A percentile compares a stretch with the other conserved stretches of the same genome.
These are phyloP conservation scores for Allolobophora icterica DNA, from an alignment of 2,888 invertebrate genomes.

Conservation along the genomic window DNA sequence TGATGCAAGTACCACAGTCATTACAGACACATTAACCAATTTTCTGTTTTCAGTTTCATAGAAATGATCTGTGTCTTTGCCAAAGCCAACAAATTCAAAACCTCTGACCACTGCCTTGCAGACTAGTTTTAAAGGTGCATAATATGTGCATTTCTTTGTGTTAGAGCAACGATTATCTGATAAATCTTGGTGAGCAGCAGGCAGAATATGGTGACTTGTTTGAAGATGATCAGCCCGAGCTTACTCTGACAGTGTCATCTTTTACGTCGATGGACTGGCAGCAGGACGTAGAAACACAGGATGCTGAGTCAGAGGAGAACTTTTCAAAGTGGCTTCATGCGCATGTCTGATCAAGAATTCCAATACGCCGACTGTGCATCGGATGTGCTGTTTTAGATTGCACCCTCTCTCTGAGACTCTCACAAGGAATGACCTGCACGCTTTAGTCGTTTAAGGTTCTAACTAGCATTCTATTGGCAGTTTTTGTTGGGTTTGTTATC, in stretches of 20 bases:
- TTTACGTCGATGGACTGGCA: neutral
- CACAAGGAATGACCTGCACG: neutral
- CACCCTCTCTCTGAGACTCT: neutral
- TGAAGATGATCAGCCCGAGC: neutral
- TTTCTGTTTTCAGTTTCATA: too few relatives aligned
- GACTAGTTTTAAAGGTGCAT: neutral
- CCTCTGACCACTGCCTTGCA: neutral
- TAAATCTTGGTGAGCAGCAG: neutral
- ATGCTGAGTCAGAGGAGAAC: neutral
- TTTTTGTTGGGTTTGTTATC: neutral
- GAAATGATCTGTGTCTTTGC: too few relatives aligned
- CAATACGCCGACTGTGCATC: neutral
- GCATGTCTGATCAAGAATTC: neutral
- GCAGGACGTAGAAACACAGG: neutral
- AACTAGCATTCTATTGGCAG: neutral
- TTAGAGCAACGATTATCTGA: constrained; percentile 17
- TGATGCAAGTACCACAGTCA: too few relatives aligned
- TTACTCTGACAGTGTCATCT: neutral
- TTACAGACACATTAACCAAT: too few relatives aligned
- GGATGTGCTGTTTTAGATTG: neutral
- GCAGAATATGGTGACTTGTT: neutral
- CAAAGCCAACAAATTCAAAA: neutral
- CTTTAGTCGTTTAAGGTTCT: neutral
- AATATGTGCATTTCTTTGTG: neutral
- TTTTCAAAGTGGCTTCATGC: neutral